A percentile compares a stretch with the other conserved stretches of the same genome.
Conservation (phyloP, 2,888 invertebrate genomes). For the Pollenia griseotomentosa region DNA sequence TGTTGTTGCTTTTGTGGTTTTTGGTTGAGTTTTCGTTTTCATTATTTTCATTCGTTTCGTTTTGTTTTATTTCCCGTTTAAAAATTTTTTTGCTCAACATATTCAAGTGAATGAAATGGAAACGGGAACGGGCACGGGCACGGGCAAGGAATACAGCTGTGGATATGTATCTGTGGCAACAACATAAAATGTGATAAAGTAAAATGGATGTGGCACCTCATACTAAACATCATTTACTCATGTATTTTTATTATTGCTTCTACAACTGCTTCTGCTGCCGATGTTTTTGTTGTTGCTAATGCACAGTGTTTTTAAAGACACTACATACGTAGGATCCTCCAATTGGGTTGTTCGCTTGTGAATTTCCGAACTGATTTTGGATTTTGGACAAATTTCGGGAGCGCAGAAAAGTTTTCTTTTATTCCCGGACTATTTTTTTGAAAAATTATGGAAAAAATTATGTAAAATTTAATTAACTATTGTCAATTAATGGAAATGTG, state of each 20-base stretch:
- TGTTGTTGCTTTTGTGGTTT: constrained; percentile 61
- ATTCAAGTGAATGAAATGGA: constrained; percentile 42
- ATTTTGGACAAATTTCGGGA: too few species aligned
- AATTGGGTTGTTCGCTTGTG: too few species aligned
- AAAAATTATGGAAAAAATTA: too few species aligned
- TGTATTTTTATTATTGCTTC: constrained; percentile 19
- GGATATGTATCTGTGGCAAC: constrained; percentile 16
- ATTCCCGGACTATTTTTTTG: too few species aligned
- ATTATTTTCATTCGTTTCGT: constrained; percentile 53
- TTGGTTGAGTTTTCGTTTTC: constrained; percentile 60
- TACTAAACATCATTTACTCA: constrained; percentile 58
- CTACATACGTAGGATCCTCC: too few species aligned
- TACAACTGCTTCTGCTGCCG: not conserved
- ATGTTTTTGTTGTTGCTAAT: not conserved
- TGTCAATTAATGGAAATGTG: too few species aligned
- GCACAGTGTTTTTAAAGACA: too few species aligned
- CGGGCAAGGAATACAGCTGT: not conserved
- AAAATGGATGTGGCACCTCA: constrained; percentile 64
- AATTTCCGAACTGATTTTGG: too few species aligned
- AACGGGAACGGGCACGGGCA: not conserved
- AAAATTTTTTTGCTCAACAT: constrained; percentile 57
- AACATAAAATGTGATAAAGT: constrained; percentile 52
- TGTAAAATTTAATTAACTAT: too few species aligned
- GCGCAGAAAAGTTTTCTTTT: too few species aligned
- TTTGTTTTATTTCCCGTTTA: constrained; percentile 57